Conservation (phyloP, 1,140 invertebrate genomes). For the Drosophila pseudoananassae region DNA sequence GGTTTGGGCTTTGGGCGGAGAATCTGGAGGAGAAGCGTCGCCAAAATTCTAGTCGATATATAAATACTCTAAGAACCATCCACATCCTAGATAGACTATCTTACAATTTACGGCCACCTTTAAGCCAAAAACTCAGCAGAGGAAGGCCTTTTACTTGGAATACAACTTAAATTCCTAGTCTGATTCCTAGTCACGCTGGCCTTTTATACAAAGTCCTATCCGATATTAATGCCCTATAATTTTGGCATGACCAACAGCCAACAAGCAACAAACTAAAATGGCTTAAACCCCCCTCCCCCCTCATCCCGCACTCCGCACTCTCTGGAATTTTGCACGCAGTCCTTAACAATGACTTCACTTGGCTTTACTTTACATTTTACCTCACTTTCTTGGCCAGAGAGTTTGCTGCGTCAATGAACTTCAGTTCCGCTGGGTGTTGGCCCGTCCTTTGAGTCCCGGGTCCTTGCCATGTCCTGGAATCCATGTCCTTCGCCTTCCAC, state of each 20-base stretch:
- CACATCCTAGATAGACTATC: too few species aligned
- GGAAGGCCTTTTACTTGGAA: too few species aligned
- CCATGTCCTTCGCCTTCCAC: not conserved
- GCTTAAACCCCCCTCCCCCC: not conserved
- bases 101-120: too few species aligned
- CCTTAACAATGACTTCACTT: slow-evolving; percentile 13
- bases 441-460: not conserved
- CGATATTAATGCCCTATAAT: not conserved
- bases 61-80: not conserved
- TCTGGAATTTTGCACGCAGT: not conserved
- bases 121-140: too few species aligned
- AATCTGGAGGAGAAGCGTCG: too few species aligned
- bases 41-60: not conserved
- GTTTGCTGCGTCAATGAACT: slow-evolving; percentile 47
- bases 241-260: not conserved
- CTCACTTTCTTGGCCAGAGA: slow-evolving; percentile 9
- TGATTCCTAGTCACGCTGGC: too few species aligned
- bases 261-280: not conserved
- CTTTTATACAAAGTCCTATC: too few species aligned
- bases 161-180: too few species aligned
- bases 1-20: too few species aligned
- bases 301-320: too few species aligned
- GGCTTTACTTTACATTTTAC: not conserved
- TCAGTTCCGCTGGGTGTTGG: slow-evolving; percentile 29
- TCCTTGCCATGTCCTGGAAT: not conserved